Conservation (phyloP, 2,888 invertebrate species). For the Pharmacophagus antenor region DNA sequence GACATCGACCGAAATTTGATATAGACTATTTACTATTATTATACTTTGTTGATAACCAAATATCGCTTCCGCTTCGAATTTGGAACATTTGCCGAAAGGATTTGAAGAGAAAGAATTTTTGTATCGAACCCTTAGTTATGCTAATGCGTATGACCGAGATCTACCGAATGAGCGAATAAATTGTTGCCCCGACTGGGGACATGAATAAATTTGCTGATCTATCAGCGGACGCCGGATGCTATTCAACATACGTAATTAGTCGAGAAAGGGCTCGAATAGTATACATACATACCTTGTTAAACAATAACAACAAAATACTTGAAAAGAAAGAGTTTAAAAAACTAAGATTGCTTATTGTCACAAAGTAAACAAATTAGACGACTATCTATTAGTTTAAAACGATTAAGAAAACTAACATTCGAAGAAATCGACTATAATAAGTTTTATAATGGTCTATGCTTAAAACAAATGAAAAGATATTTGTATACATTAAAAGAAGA, state of each 20-base stretch:
- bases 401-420: no score
- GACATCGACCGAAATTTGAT: no score
- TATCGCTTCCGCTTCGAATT: conserved; percentile 26
- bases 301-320: neutral
- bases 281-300: neutral
- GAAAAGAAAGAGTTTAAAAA: neutral
- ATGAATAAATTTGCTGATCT: conserved; percentile 49
- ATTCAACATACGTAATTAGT: conserved; percentile 29
- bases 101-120: conserved; percentile 41
- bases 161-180: conserved; percentile 48
- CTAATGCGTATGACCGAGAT: conserved; percentile 50
- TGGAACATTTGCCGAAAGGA: conserved; percentile 30
- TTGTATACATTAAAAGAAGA: no score
- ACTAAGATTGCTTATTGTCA: neutral
- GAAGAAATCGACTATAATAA: no score
- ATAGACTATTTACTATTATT: no score
- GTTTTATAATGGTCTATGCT: no score
- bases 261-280: conserved; percentile 20
- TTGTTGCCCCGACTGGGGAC: conserved; percentile 46
- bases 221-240: conserved; percentile 32
- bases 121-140: conserved; percentile 55
- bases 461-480: no score
- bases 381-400: no score
- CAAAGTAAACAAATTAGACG: neutral
- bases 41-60: neutral